Evolutionary conservation across 2,797 vertebrate genomes (phyloP), one percentile per base, ranked within the genome.

Genomic region (Novumbra hubbsi): DNA sequence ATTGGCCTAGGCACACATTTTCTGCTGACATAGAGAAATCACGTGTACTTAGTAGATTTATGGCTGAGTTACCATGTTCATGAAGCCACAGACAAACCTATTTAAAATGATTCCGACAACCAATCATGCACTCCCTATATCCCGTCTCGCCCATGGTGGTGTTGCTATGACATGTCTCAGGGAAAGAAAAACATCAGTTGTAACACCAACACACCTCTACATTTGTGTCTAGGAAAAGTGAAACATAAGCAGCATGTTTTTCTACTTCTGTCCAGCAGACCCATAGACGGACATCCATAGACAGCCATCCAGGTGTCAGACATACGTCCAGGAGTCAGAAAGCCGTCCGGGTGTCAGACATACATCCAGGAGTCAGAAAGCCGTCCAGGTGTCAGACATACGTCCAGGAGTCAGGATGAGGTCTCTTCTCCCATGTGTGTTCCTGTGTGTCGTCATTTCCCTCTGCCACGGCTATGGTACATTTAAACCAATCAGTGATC

Each of bases 371-470:
- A n/a, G n/a, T n/a, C n/a, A n/a, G n/a, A n/a, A n/a, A n/a, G n/a
- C n/a, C n/a, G n/a, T n/a, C n/a, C n/a, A 57, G 52, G 32, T 21
- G 52, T 21, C 52, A 6, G n/a, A 57, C 52, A 5, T 5, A 24
- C 71, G 15, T 70, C 75, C 45, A 69, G 80, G 62, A 79, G 73
- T 45, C 75, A 87, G n/a, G 83, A 93, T 93, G 91, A 86, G 77
- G 77, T 85, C 79, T 70, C 70, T 90, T 52, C 82, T 94, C 15
- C 79, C 67, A 75, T 80, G 83, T 75, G 55, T 92, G 87, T 86
- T 85, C 8, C 77, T 92, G 45, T 87, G 83, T 55, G 82, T 85
- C 9, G 71, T 71, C 1, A 63, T 84, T 72, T 84, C 90, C 5
- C 75, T 91, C 76, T 89, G 84, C 19, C n/a, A 84, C 81, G 87